Conservation (phyloP, 2,888 invertebrate species). For the Campoplex nolae region DNA sequence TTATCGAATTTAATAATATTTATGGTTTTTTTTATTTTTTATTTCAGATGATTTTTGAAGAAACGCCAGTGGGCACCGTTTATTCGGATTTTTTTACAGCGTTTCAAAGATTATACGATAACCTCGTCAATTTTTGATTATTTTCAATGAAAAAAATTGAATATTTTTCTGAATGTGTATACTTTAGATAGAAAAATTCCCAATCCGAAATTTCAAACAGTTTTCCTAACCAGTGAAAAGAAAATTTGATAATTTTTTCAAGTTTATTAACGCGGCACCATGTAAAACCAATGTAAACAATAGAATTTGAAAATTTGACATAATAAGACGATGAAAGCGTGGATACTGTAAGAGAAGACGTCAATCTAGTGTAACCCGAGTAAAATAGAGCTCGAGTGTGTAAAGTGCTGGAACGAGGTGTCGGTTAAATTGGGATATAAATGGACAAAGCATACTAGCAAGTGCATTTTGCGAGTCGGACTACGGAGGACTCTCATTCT, state of each 20-base stretch:
- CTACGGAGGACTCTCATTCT: conserved; percentile 35
- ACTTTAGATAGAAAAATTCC: no score
- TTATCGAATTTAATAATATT: no score
- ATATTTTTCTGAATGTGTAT: no score
- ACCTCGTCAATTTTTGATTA: no score
- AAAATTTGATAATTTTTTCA: neutral
- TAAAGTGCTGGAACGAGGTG: conserved; percentile 44
- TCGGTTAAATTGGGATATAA: conserved; percentile 69
- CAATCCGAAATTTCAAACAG: neutral
- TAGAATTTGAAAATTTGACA: neutral
- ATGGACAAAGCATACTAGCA: conserved; percentile 71
- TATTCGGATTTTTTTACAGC: no score
- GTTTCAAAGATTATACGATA: no score
- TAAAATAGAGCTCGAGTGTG: conserved; percentile 18
- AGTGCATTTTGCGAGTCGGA: conserved; percentile 6
- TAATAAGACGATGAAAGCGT: neutral
- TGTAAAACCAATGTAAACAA: neutral
- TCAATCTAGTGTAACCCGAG: conserved; percentile 24
- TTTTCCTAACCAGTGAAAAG: neutral
- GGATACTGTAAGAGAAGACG: conserved; percentile 25
- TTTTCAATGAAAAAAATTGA: no score
- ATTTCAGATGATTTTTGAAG: no score
- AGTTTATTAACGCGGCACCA: neutral
- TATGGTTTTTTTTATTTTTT: no score
- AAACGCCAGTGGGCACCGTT: no score